Evolutionary conservation across 2,797 vertebrate species (phyloP).

Genomic region (Anguilla anguilla): DNA sequence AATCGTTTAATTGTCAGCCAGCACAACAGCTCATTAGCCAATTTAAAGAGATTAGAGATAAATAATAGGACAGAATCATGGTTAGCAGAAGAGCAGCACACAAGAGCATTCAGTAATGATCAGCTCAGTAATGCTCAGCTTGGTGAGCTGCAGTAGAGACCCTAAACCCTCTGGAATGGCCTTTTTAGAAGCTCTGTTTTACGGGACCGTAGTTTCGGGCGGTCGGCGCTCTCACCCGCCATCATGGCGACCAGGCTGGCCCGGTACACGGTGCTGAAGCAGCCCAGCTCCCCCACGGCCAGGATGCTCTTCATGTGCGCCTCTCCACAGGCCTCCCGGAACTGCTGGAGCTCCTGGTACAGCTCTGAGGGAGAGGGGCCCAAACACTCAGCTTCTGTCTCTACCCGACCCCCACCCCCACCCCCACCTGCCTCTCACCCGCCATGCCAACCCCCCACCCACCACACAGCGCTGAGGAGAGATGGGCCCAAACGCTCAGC

Average conservation of each 20-base stretch:
- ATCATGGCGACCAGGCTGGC: slow-evolving; percentile 96
- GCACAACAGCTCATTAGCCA: not conserved
- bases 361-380: slow-evolving; percentile 69
- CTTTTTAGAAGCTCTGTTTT: not conserved
- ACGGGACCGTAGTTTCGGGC: too few relatives aligned
- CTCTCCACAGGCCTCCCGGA: slow-evolving; percentile 85
- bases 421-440: too few relatives aligned
- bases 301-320: slow-evolving; percentile 96
- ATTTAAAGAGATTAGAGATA: not conserved
- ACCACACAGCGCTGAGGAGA: too few relatives aligned
- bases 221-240: slow-evolving; percentile 79
- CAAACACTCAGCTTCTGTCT: too few relatives aligned
- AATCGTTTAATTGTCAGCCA: not conserved
- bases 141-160: not conserved
- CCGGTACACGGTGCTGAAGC: slow-evolving; percentile 89
- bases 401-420: too few relatives aligned
- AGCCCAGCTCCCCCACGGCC: slow-evolving; percentile 89
- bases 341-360: slow-evolving; percentile 87
- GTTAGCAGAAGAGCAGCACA: not conserved
- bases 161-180: not conserved
- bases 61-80: not conserved
- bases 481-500: not conserved
- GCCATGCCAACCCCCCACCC: too few relatives aligned
- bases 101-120: not conserved
- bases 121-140: not conserved